These are phyloP conservation scores for Zaprionus inermis DNA, from an alignment of 1,140 invertebrate genomes.

Conservation along the genomic window DNA sequence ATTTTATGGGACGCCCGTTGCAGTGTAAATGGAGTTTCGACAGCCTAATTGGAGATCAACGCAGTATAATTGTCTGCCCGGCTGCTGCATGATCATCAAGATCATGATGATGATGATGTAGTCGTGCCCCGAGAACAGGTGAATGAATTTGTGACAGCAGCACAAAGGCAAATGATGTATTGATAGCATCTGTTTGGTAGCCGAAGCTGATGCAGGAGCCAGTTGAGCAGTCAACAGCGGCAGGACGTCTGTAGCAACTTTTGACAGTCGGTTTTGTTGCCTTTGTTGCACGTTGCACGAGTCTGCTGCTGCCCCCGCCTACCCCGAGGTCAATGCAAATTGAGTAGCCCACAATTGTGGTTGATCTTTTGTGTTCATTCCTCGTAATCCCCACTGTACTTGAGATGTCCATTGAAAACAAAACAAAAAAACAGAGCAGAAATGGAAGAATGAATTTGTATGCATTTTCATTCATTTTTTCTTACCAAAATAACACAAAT, in stretches of 20 bases:
- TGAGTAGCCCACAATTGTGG: conserved; percentile 28
- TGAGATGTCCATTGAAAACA: not conserved
- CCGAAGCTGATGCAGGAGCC: conserved; percentile 41
- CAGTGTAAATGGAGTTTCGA: conserved; percentile 82
- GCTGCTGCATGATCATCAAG: conserved; percentile 17
- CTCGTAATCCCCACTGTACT: conserved; percentile 4
- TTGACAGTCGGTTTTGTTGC: conserved; percentile 48
- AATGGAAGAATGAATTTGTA: not conserved
- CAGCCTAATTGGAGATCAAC: conserved; percentile 83
- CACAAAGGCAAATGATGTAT: conserved; percentile 82
- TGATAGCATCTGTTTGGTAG: conserved; percentile 80
- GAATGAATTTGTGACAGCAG: conserved; percentile 81
- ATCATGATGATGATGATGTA: conserved; percentile 60
- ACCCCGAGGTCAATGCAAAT: conserved; percentile 29
- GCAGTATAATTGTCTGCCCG: conserved; percentile 77
- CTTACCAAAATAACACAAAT: not conserved
- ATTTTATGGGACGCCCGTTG: conserved; percentile 74
- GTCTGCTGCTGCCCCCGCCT: not conserved
- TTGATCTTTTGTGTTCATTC: conserved; percentile 1
- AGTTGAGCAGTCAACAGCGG: conserved; percentile 53
- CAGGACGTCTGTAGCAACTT: conserved; percentile 71
- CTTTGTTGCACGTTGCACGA: conserved; percentile 28
- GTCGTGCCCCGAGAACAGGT: conserved; percentile 78
- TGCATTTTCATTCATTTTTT: not conserved
- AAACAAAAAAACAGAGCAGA: not conserved